These are phyloP conservation scores for Glossophaga mutica DNA, from an alignment of 2,797 vertebrate genomes.

Conservation along the genomic window DNA sequence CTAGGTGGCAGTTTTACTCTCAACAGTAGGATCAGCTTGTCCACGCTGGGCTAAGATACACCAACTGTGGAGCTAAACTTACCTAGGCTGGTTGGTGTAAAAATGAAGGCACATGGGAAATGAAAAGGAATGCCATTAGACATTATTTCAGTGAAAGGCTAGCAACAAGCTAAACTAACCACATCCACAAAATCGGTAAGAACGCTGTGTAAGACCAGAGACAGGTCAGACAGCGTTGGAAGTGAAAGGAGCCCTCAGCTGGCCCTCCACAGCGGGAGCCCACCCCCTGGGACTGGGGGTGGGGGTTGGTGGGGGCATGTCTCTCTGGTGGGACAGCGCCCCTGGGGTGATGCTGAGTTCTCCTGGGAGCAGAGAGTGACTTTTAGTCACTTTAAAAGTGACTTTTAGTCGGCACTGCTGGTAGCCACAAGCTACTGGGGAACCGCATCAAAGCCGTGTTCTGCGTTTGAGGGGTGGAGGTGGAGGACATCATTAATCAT, in stretches of 20 bases:
- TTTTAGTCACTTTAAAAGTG: no score
- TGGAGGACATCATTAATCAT: neutral
- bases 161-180: neutral
- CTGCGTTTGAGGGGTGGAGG: neutral
- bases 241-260: neutral
- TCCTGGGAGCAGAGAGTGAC: neutral
- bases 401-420: neutral
- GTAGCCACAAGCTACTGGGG: neutral
- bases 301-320: rapidly evolving
- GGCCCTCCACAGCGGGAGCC: neutral
- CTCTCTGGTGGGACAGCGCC: neutral
- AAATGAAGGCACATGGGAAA: neutral
- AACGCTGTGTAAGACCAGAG: neutral
- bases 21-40: neutral
- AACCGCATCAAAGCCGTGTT: neutral
- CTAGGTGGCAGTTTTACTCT: slow-evolving; percentile 38
- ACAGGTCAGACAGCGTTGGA: neutral
- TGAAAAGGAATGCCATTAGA: neutral
- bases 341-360: neutral
- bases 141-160: neutral
- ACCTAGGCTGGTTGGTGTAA: neutral
- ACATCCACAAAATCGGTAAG: neutral
- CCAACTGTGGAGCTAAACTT: rapidly evolving
- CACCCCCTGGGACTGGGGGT: neutral
- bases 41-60: rapidly evolving